These are phyloP conservation scores for Fundulus diaphanus DNA, from an alignment of 2,797 vertebrate genomes.

Conservation along the genomic window DNA sequence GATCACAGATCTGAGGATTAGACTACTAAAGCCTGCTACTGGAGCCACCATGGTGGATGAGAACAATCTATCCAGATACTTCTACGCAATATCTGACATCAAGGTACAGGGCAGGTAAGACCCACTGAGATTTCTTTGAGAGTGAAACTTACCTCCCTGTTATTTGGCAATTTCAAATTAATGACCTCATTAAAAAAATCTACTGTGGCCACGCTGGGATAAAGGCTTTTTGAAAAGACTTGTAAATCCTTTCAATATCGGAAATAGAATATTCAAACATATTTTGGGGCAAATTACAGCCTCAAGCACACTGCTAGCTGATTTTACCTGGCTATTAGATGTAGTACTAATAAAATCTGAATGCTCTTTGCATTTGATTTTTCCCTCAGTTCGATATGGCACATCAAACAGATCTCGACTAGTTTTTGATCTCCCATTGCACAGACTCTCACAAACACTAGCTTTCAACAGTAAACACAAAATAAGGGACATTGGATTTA, in stretches of 20 bases:
- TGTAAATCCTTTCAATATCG: not conserved
- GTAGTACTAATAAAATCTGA: not conserved
- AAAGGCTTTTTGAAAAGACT: not conserved
- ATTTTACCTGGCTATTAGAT: not conserved
- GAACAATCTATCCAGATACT: constrained; percentile 94
- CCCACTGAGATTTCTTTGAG: not conserved
- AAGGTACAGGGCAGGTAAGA: constrained; percentile 98
- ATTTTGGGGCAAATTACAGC: not conserved
- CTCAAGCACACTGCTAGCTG: not conserved
- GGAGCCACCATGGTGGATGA: constrained; percentile 97
- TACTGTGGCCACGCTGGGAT: not conserved
- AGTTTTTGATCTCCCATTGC: too few relatives aligned
- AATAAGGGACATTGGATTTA: too few relatives aligned
- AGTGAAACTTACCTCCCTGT: not conserved
- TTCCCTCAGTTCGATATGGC: too few relatives aligned
- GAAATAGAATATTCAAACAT: not conserved
- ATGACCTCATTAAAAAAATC: not conserved
- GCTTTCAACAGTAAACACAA: too few relatives aligned
- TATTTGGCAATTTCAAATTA: not conserved
- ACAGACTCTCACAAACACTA: too few relatives aligned
- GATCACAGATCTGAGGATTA: constrained; percentile 95
- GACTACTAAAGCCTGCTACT: constrained; percentile 92
- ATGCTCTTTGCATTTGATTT: not conserved
- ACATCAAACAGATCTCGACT: too few relatives aligned
- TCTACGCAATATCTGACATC: constrained; percentile 98